Percentiles rank a stretch among this genome's conserved stretches.
These are phyloP conservation scores for Crematogaster levior DNA, from an alignment of 2,888 invertebrate genomes.

Conservation along the genomic window DNA sequence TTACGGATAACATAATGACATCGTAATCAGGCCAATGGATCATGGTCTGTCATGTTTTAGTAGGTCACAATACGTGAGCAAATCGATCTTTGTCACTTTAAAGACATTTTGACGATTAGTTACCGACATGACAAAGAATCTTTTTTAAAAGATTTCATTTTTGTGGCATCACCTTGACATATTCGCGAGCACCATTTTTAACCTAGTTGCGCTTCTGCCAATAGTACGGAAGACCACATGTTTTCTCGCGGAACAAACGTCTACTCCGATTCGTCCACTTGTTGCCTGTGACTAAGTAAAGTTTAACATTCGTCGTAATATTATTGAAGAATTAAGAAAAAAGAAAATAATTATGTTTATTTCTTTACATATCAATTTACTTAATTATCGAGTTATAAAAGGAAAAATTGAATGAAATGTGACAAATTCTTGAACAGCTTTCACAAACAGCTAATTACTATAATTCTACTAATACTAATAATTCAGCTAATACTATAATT, in stretches of 20 bases:
- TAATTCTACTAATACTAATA: no score
- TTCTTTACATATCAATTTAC: background rate
- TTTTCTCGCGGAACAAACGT: slow-evolving; percentile 56
- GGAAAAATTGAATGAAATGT: background rate
- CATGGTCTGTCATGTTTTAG: slow-evolving; percentile 57
- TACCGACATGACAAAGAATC: background rate
- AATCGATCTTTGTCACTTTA: background rate
- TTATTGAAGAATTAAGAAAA: background rate
- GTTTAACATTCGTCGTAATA: background rate
- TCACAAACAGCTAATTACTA: background rate
- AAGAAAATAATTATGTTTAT: background rate
- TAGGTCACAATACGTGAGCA: background rate
- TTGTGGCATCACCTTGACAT: slow-evolving; percentile 74
- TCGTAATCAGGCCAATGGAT: slow-evolving; percentile 66
- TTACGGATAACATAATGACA: slow-evolving; percentile 33
- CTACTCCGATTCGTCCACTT: slow-evolving; percentile 67
- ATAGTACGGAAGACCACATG: slow-evolving; percentile 71
- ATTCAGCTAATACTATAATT: no score
- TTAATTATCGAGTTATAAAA: background rate
- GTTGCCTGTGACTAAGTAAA: slow-evolving; percentile 61
- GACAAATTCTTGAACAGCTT: background rate
- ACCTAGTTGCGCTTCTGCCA: slow-evolving; percentile 78
- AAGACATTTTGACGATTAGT: background rate
- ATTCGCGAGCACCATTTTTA: slow-evolving; percentile 75
- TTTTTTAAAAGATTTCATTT: background rate